Percentiles rank a stretch among this genome's conserved stretches.
These are phyloP conservation scores for Perca flavescens DNA, from an alignment of 2,113 vertebrate genomes.

Conservation along the genomic window DNA sequence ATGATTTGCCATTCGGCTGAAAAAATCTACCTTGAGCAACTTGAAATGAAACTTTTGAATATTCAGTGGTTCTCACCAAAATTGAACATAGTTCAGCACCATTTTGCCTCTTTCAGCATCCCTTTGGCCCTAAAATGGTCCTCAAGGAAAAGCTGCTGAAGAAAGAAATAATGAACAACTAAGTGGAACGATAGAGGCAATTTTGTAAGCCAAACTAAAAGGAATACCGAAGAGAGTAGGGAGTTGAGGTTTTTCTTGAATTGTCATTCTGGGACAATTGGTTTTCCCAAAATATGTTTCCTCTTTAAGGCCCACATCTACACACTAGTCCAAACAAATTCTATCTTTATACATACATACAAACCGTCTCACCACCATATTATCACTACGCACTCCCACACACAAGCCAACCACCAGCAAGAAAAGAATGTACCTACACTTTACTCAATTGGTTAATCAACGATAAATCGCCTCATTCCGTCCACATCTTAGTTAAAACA, in stretches of 20 bases:
- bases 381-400: neutral
- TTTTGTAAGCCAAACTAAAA: conserved; percentile 26
- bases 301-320: neutral
- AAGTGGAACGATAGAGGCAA: conserved; percentile 17
- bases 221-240: neutral
- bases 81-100: conserved; percentile 19
- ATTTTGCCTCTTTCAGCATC: neutral
- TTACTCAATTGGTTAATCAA: neutral
- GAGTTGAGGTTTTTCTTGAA: neutral
- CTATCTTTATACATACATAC: neutral
- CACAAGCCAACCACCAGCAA: neutral
- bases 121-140: conserved; percentile 1
- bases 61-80: neutral
- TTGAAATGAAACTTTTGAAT: neutral
- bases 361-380: neutral
- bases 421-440: neutral
- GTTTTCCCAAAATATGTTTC: neutral
- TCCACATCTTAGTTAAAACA: conserved; percentile 3
- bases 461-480: neutral
- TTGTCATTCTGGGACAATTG: neutral
- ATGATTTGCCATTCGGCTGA: conserved; percentile 9
- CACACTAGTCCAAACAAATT: neutral
- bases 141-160: neutral
- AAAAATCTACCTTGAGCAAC: neutral
- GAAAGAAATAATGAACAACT: conserved; percentile 22